Percentiles rank a stretch among this genome's conserved stretches.
Evolutionary conservation across 2,797 vertebrate species (phyloP).

Genomic region (Periparus ater): DNA sequence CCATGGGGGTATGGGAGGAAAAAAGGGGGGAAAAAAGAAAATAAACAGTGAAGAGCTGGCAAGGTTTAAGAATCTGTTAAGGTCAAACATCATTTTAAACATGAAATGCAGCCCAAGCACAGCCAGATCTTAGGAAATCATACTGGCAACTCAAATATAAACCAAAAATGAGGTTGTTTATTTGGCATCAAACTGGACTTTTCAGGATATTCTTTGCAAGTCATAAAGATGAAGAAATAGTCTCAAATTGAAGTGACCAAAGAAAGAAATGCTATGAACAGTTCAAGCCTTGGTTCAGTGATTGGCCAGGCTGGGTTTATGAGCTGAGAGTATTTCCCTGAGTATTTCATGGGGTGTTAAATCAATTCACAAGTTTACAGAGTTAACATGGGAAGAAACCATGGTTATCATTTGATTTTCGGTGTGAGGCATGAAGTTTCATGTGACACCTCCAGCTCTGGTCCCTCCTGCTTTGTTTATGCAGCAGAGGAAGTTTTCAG

Average conservation of each 20-base stretch:
- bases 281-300: not conserved
- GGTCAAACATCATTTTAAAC: not conserved
- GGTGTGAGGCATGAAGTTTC: not conserved
- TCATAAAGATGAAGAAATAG: not conserved
- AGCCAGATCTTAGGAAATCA: not conserved
- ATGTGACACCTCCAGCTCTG: not conserved
- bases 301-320: not conserved
- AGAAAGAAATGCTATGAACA: not conserved
- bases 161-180: not conserved
- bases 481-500: not conserved
- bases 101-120: not conserved
- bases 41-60: not conserved
- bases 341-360: rapidly evolving
- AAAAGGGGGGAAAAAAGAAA: not conserved
- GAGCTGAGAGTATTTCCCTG: not conserved
- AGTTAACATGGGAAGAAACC: not conserved
- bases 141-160: not conserved
- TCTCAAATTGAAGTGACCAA: not conserved
- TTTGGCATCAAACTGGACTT: not conserved
- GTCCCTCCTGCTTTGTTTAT: not conserved
- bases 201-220: not conserved
- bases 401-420: not conserved
- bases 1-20: not conserved
- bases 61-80: not conserved
- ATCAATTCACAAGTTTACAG: not conserved